Evolutionary conservation across 2,888 invertebrate genomes (phyloP), one percentile per base, ranked within the genome.

Genomic region (Auanema sp.): DNA sequence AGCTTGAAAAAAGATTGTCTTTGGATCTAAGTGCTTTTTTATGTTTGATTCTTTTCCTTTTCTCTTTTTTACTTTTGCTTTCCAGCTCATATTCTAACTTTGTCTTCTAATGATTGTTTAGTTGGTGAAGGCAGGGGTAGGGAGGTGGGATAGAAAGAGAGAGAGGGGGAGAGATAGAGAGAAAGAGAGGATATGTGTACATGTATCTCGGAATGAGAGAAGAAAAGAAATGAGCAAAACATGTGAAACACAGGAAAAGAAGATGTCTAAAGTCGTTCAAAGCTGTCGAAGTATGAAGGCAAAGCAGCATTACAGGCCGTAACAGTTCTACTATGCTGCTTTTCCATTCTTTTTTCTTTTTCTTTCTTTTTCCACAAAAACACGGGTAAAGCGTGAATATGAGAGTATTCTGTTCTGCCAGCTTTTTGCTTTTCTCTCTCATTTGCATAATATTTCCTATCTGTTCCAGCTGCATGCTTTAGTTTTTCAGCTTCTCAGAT

Each of bases 291-390:
- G 16, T 23, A 23, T 21, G n/a, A 3, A 33, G 33, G 33, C 33
- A 33, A 33, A 5, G 3, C 4, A 33, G 8, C 33, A 33, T 33
- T 33, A 33, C 33, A 33, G 33, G 8, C 33, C 33, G 4, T 33
- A 90, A 79, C 87, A 91, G 6, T 88, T 91, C 66, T 89, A 90
- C 0, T 89, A 90, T 66, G 91, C 93, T 47, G 89, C 91, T 78
- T 93, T 91, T 84, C 88, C 89, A 72, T 89, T 90, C 0, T 57
- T 42, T 21, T 25, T 24, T 3, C 41, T 58, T 14, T 86, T 94
- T 33, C 8, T 33, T 33, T 33, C 33, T 8, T 33, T 33, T 33
- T 33, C 33, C 33, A 33, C 4, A 33, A 33, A 33, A 33, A 33
- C 33, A 33, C 33, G 33, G 8, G 8, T 3, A 33, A 33, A 33